A percentile compares a stretch with the other conserved stretches of the same genome.
Conservation (phyloP, 2,113 vertebrate genomes). For the Uria aalge region DNA sequence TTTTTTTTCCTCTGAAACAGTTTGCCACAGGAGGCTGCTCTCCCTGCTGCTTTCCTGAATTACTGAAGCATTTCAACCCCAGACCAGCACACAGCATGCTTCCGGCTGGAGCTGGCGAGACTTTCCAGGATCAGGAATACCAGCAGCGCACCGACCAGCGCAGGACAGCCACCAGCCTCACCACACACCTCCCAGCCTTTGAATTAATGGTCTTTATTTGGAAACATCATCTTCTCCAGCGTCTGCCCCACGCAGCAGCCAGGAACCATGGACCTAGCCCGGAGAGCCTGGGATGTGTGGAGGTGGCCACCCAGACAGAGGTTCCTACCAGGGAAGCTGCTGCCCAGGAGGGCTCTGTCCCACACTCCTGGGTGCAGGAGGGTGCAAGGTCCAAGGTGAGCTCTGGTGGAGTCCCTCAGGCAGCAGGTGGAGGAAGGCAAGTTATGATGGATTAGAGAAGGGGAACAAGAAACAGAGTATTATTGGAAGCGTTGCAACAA, state of each 20-base stretch:
- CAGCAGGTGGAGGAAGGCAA: not conserved
- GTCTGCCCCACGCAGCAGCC: not conserved
- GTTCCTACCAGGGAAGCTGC: not conserved
- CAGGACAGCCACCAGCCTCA: not conserved
- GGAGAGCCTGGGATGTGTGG: not conserved
- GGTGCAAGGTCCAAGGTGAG: not conserved
- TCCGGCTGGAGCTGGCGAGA: not conserved
- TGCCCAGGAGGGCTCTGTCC: not conserved
- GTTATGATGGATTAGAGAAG: not conserved
- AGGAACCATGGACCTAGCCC: not conserved
- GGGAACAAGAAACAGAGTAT: not conserved
- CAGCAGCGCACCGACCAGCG: accelerated
- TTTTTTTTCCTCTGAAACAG: not conserved
- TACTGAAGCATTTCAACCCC: not conserved
- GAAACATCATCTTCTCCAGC: not conserved
- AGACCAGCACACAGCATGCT: not conserved
- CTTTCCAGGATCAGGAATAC: not conserved
- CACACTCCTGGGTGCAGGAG: not conserved
- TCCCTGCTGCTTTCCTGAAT: not conserved
- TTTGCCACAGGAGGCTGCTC: not conserved
- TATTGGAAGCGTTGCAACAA: not conserved
- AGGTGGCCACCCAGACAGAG: not conserved
- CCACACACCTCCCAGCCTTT: not conserved
- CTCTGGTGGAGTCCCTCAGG: not conserved
- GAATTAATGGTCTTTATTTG: not conserved